phyloP scores from a whole-genome alignment of 2,888 invertebrate genomes.

The Tinea trinotella region DNA sequence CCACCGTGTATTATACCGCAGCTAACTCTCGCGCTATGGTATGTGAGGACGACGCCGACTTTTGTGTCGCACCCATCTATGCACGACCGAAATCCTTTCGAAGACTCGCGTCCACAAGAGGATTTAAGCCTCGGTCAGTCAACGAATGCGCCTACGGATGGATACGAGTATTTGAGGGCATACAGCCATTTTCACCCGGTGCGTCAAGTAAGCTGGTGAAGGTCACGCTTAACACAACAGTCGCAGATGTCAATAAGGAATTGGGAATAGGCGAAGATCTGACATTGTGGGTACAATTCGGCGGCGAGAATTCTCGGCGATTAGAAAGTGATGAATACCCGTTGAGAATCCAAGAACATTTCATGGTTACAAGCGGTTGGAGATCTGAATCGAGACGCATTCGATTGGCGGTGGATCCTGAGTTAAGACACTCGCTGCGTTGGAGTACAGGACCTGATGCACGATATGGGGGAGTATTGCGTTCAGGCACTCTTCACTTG shows the following conservation, averaged over 20 bases:
- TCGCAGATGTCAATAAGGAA: constrained; percentile 63
- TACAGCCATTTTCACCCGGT: constrained; percentile 57
- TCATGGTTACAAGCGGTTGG: constrained; percentile 73
- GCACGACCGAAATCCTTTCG: constrained; percentile 59
- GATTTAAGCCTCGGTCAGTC: constrained; percentile 46
- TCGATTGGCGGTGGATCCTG: constrained; percentile 77
- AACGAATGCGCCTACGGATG: constrained; percentile 63
- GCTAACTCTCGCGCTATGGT: constrained; percentile 46
- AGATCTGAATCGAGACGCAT: constrained; percentile 70
- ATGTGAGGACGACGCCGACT: constrained; percentile 61
- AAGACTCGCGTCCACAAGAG: constrained; percentile 65
- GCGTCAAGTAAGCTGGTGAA: constrained; percentile 71
- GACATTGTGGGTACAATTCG: constrained; percentile 70
- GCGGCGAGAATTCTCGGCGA: constrained; percentile 69
- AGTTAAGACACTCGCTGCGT: constrained; percentile 72
- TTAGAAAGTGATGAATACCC: constrained; percentile 71
- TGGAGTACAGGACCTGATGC: constrained; percentile 75
- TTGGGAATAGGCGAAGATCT: constrained; percentile 63
- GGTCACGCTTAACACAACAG: constrained; percentile 70
- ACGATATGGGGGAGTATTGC: constrained; percentile 51
- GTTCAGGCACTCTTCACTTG: constrained; percentile 69
- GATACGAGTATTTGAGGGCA: constrained; percentile 75
- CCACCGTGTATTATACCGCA: constrained; percentile 3
- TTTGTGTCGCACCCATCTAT: constrained; percentile 53
- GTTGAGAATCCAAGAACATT: constrained; percentile 74